A percentile compares a stretch with the other conserved stretches of the same genome.
phyloP scores from a whole-genome alignment of 2,797 vertebrate genomes.

The Onychomys leucogaster region DNA sequence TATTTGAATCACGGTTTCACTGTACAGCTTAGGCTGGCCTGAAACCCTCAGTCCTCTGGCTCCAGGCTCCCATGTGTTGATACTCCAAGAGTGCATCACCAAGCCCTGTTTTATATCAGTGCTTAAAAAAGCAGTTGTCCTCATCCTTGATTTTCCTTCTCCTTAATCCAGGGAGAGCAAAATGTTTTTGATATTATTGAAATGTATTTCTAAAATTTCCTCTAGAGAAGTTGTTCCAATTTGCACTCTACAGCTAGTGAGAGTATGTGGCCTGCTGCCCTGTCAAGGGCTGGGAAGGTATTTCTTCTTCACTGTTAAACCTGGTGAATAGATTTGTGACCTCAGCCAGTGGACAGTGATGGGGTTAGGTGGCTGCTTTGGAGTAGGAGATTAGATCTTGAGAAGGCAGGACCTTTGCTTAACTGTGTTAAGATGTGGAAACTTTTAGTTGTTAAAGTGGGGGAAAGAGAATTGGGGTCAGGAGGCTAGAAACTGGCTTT shows the following conservation, averaged over 20 bases:
- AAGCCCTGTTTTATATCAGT: background rate
- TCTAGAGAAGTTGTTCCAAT: constrained; percentile 30
- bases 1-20: background rate
- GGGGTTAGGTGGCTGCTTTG: background rate
- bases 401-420: background rate
- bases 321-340: background rate
- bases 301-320: background rate
- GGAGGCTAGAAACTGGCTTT: background rate
- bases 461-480: background rate
- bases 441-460: background rate
- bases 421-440: background rate
- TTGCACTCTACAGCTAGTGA: background rate
- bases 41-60: background rate
- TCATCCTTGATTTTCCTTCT: background rate
- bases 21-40: background rate
- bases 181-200: constrained; percentile 19
- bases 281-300: background rate
- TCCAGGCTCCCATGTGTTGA: background rate
- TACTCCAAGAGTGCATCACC: background rate
- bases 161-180: background rate
- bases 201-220: constrained; percentile 31
- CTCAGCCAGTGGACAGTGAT: background rate
- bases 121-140: background rate
- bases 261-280: background rate
- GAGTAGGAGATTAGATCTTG: background rate